Evolutionary conservation across 2,888 invertebrate species (phyloP).

Genomic region (Habroteleia sp.): DNA sequence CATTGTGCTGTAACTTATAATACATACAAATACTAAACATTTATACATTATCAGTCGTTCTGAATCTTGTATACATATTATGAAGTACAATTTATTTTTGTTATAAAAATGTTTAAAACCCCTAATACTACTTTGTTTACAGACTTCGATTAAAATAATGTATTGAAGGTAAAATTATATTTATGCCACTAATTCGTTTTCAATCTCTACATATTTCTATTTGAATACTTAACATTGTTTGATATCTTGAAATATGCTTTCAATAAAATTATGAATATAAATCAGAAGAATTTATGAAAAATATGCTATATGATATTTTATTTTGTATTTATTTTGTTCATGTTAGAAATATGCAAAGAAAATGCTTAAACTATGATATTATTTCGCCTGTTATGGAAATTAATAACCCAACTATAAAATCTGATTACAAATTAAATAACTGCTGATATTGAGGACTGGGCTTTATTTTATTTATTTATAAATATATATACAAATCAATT

Average conservation of each 20-base stretch:
- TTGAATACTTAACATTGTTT: not conserved
- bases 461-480: constrained; percentile 1
- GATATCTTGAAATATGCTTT: not conserved
- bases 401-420: constrained; percentile 9
- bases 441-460: constrained; percentile 6
- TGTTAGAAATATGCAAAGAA: constrained; percentile 45
- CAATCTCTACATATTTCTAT: constrained; percentile 19
- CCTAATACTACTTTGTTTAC: constrained; percentile 34
- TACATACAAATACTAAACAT: constrained; percentile 51
- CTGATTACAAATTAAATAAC: constrained; percentile 27
- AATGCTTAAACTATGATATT: constrained; percentile 20
- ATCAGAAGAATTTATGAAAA: too few relatives aligned
- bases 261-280: not conserved
- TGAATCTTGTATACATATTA: constrained; percentile 41
- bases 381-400: constrained; percentile 5
- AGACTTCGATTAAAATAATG: constrained; percentile 18
- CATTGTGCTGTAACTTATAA: constrained; percentile 55
- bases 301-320: too few relatives aligned
- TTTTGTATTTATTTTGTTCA: constrained; percentile 3
- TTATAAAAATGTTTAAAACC: constrained; percentile 48
- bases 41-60: constrained; percentile 51
- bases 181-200: constrained; percentile 25
- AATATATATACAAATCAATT: constrained; percentile 7
- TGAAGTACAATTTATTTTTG: constrained; percentile 46
- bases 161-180: constrained; percentile 11